Evolutionary conservation across 2,113 vertebrate species (phyloP), one percentile per base, ranked within the genome.

Genomic region (Oncorhynchus gorbuscha): DNA sequence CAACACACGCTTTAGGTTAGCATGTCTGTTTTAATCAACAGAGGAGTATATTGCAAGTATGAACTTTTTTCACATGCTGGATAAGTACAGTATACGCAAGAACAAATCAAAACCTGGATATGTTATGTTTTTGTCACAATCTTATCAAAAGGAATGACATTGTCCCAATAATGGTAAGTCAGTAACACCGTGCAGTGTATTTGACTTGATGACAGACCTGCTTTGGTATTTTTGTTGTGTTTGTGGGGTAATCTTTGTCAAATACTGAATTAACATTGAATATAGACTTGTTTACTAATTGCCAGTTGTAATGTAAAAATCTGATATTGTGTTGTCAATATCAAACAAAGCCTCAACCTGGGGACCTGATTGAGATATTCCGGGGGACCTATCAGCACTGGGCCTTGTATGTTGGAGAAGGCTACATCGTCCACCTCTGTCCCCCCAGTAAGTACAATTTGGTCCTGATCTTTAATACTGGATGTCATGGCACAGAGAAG

Each of bases 291-390:
- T 55, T 3, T 45, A 45, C 9, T 45, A 39, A 8, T 39, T 39
- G 39, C 39, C 58, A 61, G 14, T 11, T 24, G 9, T 64, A 4
- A n/a, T 26, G 11, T 64, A 64, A 64, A 64, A 64, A 18, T 67
- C 65, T 32, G 13, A 18, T 18, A 18, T 24, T 67, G 14, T 18
- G 30, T 67, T 30, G 16, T 67, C 12, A 24, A 16, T 67, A 32
- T 67, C 22, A 30, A 6, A 30, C 16, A 30, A 48, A 68, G 20
- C 89, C 88, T 45, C 72, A 87, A 9, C 87, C 79, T 45, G 88
- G 90, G 69, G 90, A 92, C 76, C 76, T 92, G 84, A 93, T 93
- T 28, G 93, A 94, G 83, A 92, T 94, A 69, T 90, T 89, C 75
- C 88, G 90, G 39, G 79, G 84, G 69, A 62, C 84, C 3, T 93